A percentile compares a stretch with the other conserved stretches of the same genome.
phyloP scores from a whole-genome alignment of 2,888 invertebrate genomes.

The Chaetogeoica ovagalla region DNA sequence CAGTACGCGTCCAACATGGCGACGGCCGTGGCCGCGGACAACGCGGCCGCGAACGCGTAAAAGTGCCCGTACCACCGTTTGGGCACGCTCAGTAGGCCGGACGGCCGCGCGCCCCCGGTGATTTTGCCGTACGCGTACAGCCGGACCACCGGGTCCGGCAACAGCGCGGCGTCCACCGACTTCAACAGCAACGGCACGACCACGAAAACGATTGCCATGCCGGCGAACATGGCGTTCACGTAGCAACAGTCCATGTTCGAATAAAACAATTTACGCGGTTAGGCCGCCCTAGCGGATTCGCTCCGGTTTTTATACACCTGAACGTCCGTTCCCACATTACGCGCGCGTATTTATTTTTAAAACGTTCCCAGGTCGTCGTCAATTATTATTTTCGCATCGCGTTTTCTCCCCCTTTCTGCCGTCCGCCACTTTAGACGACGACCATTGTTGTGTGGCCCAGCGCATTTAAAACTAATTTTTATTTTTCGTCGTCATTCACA shows the following conservation, averaged over 20 bases:
- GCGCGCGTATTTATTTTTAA: too few relatives aligned
- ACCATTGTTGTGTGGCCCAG: too few relatives aligned
- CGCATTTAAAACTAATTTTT: too few relatives aligned
- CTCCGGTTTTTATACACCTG: background rate
- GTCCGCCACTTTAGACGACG: too few relatives aligned
- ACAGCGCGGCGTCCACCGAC: background rate
- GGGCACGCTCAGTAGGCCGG: slow-evolving; percentile 33
- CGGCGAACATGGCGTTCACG: slow-evolving; percentile 28
- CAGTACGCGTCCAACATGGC: slow-evolving; percentile 8
- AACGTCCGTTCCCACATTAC: too few relatives aligned
- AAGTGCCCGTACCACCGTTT: slow-evolving; percentile 37
- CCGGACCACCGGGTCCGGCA: slow-evolving; percentile 15
- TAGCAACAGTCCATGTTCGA: too few relatives aligned
- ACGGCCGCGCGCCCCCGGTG: slow-evolving; percentile 19
- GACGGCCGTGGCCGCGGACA: background rate
- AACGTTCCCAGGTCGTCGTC: too few relatives aligned
- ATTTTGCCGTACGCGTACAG: slow-evolving; percentile 37
- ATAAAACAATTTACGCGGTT: too few relatives aligned
- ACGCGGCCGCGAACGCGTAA: slow-evolving; percentile 9
- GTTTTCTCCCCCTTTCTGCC: too few relatives aligned
- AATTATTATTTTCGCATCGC: too few relatives aligned
- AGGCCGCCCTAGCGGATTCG: too few relatives aligned
- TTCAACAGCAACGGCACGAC: slow-evolving; percentile 12
- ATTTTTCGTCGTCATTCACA: too few relatives aligned
- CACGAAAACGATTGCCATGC: slow-evolving; percentile 9